These are phyloP conservation scores for Tachycineta bicolor DNA, from an alignment of 2,113 vertebrate species.

Conservation along the genomic window DNA sequence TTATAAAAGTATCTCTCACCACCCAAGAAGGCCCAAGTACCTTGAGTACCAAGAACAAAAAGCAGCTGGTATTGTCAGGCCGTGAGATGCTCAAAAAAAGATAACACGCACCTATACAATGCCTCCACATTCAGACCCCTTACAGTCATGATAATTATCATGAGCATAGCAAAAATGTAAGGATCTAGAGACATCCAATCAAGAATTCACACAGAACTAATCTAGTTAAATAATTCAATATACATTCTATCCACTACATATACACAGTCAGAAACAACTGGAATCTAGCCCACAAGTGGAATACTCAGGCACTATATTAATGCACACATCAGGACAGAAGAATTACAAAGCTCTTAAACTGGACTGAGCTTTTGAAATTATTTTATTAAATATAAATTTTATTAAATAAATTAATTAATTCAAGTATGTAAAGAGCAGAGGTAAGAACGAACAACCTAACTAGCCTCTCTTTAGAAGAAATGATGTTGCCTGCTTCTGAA, in stretches of 20 bases:
- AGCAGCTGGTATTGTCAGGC: background rate
- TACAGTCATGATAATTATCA: background rate
- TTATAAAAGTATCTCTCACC: background rate
- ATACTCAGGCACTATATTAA: background rate
- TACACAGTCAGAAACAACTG: background rate
- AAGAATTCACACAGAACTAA: background rate
- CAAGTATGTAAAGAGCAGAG: background rate
- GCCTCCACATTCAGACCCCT: background rate
- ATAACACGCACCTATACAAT: background rate
- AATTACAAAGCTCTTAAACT: background rate
- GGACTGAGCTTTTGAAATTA: background rate
- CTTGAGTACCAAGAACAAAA: background rate
- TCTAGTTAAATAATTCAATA: background rate
- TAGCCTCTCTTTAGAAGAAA: background rate
- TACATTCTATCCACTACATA: background rate
- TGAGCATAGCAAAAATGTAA: background rate
- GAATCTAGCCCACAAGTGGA: background rate
- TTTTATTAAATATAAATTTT: background rate
- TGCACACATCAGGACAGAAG: background rate
- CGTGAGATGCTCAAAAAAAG: background rate
- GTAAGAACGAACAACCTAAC: background rate
- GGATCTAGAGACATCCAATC: background rate
- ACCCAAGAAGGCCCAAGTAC: background rate
- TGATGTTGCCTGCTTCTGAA: background rate
- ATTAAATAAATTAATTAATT: background rate